Conservation (phyloP, 2,888 invertebrate genomes). For the Didymodactylos carnosus region DNA sequence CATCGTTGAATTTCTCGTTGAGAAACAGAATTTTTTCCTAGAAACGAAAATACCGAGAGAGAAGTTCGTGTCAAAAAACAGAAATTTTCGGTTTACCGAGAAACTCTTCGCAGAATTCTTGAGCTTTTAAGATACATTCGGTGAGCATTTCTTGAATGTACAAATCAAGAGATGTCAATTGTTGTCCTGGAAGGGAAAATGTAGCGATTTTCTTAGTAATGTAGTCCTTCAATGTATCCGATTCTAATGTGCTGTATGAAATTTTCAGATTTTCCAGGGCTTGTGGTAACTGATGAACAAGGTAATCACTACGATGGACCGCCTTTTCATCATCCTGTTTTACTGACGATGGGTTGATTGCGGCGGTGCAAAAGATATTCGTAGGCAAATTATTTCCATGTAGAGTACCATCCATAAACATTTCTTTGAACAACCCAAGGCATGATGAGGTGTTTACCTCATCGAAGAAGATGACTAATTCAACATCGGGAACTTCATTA, state of each 20-base stretch:
- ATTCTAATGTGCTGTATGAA: background rate
- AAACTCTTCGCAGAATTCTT: background rate
- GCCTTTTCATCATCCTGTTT: background rate
- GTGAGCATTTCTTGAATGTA: background rate
- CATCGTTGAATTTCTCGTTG: background rate
- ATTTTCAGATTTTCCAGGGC: background rate
- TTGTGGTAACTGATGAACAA: background rate
- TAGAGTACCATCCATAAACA: background rate
- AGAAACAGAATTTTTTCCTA: background rate
- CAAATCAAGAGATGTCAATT: background rate
- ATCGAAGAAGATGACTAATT: background rate
- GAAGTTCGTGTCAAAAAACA: background rate
- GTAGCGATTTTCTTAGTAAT: background rate
- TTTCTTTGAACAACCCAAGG: background rate
- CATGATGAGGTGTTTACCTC: background rate
- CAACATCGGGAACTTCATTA: background rate
- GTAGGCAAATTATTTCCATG: background rate
- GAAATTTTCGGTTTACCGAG: background rate
- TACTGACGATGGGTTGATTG: background rate
- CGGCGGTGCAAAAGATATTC: slow-evolving; percentile 4
- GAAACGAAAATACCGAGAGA: background rate
- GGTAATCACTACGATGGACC: background rate
- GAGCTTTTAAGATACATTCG: background rate
- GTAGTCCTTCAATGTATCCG: background rate
- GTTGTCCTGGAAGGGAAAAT: background rate